Evolutionary conservation across 2,113 vertebrate genomes (phyloP).

Genomic region (Tychaedon coryphoeus): DNA sequence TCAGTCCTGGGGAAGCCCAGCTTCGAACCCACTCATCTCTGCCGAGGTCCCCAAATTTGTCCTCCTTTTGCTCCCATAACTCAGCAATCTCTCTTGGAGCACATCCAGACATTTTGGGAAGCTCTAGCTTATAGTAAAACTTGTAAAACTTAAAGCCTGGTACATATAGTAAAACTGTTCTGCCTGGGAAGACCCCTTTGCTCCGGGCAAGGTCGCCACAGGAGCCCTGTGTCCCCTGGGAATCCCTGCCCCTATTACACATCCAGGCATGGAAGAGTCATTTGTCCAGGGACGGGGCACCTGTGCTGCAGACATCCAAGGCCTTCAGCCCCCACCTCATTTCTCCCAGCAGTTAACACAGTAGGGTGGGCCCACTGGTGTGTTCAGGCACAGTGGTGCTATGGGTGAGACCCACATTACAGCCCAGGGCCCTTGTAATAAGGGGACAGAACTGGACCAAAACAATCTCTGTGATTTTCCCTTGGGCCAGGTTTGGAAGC

Average conservation of each 20-base stretch:
- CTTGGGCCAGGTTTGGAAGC: not conserved
- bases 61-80: not conserved
- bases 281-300: not conserved
- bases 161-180: too few relatives aligned
- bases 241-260: fast-evolving
- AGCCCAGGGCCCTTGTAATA: not conserved
- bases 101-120: not conserved
- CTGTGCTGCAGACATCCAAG: not conserved
- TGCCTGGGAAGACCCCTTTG: fast-evolving
- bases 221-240: not conserved
- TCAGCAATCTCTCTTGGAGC: not conserved
- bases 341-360: not conserved
- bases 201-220: fast-evolving
- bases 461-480: not conserved
- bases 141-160: too few relatives aligned
- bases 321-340: not conserved
- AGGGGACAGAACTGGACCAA: not conserved
- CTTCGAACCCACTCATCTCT: not conserved
- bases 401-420: not conserved
- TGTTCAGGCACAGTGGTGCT: not conserved
- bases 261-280: fast-evolving
- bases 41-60: fast-evolving
- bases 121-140: not conserved
- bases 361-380: too few relatives aligned
- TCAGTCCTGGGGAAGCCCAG: not conserved